Conservation (phyloP, 1,140 invertebrate genomes). For the Drosophila chauvacae region DNA sequence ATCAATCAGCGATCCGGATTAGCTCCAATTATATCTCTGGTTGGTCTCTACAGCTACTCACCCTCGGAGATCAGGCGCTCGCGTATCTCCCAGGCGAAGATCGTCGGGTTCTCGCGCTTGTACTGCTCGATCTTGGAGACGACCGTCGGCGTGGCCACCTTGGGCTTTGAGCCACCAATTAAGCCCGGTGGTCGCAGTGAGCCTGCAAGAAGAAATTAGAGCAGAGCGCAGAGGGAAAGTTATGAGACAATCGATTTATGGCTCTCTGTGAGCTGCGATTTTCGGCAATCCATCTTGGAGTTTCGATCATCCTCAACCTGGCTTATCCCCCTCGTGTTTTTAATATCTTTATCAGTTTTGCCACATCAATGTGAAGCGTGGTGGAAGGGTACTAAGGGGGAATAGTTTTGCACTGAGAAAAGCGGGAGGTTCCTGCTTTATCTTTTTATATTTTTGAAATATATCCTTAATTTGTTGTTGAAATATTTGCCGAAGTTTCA, state of each 20-base stretch:
- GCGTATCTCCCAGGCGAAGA: constrained; percentile 98
- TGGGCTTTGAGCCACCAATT: constrained; percentile 99
- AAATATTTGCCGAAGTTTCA: not conserved
- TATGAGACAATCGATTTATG: constrained; percentile 45
- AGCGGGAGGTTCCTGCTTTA: not conserved
- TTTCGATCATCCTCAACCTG: not conserved
- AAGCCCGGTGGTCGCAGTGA: constrained; percentile 96
- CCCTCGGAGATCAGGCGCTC: constrained; percentile 97
- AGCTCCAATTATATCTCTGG: constrained; percentile 57
- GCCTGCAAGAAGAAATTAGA: constrained; percentile 87
- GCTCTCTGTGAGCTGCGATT: constrained; percentile 18
- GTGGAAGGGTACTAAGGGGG: not conserved
- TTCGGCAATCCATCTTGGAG: constrained; percentile 45
- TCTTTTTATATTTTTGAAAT: too few relatives aligned
- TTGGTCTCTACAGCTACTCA: constrained; percentile 85
- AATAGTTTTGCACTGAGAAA: constrained; percentile 6
- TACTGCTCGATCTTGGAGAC: constrained; percentile 98
- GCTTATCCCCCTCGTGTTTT: constrained; percentile 36
- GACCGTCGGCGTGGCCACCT: constrained; percentile 98
- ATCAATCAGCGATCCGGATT: constrained; percentile 58
- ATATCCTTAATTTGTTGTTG: not conserved
- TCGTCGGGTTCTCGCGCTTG: constrained; percentile 98
- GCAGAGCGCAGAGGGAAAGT: constrained; percentile 15
- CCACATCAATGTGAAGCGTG: constrained; percentile 43
- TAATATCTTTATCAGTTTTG: constrained; percentile 76